Conservation (phyloP, 1,140 invertebrate species). For the Olivierus martensii region DNA sequence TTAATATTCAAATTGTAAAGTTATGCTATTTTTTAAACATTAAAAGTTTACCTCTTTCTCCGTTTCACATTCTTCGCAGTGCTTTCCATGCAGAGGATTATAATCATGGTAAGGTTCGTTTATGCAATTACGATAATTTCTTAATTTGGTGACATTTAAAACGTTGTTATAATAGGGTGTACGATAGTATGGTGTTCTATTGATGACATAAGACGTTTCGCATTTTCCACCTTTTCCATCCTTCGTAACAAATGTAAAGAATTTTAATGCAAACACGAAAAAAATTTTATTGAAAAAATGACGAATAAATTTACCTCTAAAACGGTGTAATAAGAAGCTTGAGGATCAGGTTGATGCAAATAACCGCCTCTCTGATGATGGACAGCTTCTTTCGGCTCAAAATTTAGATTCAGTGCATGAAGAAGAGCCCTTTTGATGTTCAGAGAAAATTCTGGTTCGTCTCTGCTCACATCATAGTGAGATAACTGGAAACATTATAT, state of each 20-base stretch:
- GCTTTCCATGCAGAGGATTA: neutral
- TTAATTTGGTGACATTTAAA: slow-evolving; percentile 19
- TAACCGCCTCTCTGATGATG: neutral
- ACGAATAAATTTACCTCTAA: neutral
- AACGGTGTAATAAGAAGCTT: neutral
- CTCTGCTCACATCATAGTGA: slow-evolving; percentile 15
- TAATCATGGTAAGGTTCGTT: slow-evolving; percentile 2
- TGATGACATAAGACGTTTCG: neutral
- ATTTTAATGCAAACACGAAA: neutral
- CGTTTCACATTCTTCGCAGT: neutral
- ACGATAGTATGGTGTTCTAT: neutral
- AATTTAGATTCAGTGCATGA: slow-evolving; percentile 26
- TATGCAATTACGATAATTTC: slow-evolving; percentile 20
- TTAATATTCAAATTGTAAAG: no score
- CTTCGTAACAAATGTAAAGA: neutral
- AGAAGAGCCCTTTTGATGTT: slow-evolving; percentile 30
- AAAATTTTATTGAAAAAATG: neutral
- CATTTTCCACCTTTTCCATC: neutral
- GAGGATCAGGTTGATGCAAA: neutral
- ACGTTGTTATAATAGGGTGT: neutral
- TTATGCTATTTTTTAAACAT: no score
- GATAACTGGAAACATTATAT: no score
- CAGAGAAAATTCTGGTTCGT: slow-evolving; percentile 28
- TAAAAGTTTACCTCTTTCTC: neutral
- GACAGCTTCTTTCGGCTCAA: slow-evolving; percentile 17